A percentile compares a stretch with the other conserved stretches of the same genome.
Conservation (phyloP, 1,140 invertebrate genomes). For the Nixonia krombeini region DNA sequence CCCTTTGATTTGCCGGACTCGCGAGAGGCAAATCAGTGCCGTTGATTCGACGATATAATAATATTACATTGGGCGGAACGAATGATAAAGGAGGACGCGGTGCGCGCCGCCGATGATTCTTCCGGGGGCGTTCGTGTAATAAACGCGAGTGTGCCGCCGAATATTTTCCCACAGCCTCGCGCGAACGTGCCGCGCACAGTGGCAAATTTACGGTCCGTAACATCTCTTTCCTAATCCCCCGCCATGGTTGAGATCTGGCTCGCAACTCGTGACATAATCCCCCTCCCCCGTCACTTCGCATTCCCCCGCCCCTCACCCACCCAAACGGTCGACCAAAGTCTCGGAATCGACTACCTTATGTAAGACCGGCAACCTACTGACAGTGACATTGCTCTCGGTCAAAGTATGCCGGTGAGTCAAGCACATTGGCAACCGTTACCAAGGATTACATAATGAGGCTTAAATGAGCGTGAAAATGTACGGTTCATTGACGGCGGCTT, state of each 20-base stretch:
- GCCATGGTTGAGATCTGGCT: constrained; percentile 37
- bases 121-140: constrained; percentile 46
- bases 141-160: constrained; percentile 40
- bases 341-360: not conserved
- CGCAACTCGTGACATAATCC: constrained; percentile 44
- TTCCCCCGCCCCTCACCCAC: too few species aligned
- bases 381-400: not conserved
- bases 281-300: too few species aligned
- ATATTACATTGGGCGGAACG: constrained; percentile 47
- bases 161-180: constrained; percentile 66
- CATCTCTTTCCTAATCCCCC: constrained; percentile 56
- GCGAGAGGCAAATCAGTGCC: constrained; percentile 29
- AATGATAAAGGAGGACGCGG: constrained; percentile 62
- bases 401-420: not conserved
- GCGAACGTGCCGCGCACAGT: constrained; percentile 42
- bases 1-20: constrained; percentile 23
- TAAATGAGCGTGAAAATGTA: too few species aligned
- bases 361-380: not conserved
- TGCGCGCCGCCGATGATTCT: constrained; percentile 43
- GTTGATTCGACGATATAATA: constrained; percentile 39
- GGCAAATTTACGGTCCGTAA: constrained; percentile 62
- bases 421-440: not conserved
- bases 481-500: too few species aligned
- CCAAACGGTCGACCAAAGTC: not conserved
- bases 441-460: too few species aligned